These are phyloP conservation scores for Meriones unguiculatus DNA, from an alignment of 2,113 vertebrate species.

Conservation along the genomic window DNA sequence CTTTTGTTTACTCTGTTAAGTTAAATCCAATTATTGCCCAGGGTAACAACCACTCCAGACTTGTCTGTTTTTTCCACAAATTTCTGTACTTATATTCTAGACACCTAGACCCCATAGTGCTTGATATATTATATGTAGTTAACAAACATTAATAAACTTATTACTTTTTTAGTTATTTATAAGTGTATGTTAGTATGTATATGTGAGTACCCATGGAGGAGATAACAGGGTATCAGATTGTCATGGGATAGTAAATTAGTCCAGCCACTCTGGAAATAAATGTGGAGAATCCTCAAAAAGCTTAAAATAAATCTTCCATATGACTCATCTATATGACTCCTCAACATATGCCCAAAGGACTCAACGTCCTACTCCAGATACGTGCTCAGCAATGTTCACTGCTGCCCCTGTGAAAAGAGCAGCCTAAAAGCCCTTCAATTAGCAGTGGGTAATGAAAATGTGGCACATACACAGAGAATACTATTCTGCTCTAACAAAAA, in stretches of 20 bases:
- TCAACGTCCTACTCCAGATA: not conserved
- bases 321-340: not conserved
- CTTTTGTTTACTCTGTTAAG: not conserved
- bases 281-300: not conserved
- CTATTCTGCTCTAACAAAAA: not conserved
- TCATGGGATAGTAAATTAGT: not conserved
- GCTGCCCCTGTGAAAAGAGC: not conserved
- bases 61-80: constrained; percentile 39
- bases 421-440: not conserved
- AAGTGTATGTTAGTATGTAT: not conserved
- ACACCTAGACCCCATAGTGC: not conserved
- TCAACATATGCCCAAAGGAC: not conserved
- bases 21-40: constrained; percentile 36
- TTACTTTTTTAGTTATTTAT: not conserved
- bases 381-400: not conserved
- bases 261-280: not conserved
- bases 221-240: not conserved
- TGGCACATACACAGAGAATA: not conserved
- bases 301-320: not conserved
- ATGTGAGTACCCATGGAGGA: not conserved
- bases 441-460: not conserved
- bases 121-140: constrained; percentile 11
- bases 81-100: not conserved
- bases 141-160: constrained; percentile 22
- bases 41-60: not conserved